These are phyloP conservation scores for Apocheima hispidaria DNA, from an alignment of 2,888 invertebrate genomes.

Conservation along the genomic window DNA sequence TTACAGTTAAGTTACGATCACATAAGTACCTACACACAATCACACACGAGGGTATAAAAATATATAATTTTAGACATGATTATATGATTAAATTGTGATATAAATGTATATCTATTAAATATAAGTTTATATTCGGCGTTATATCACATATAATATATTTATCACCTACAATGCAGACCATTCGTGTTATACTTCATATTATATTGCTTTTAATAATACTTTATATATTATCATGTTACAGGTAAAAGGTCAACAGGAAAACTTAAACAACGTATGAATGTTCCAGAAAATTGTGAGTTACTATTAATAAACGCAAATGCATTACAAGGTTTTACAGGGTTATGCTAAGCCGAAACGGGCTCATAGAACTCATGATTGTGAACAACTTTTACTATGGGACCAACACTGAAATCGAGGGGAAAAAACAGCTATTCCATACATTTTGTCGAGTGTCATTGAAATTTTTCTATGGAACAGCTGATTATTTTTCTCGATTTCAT, in stretches of 20 bases:
- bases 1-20: constrained; percentile 28
- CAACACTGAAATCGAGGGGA: too few species aligned
- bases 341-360: too few species aligned
- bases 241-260: constrained; percentile 17
- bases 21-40: constrained; percentile 21
- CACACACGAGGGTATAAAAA: constrained; percentile 29
- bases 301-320: too few species aligned
- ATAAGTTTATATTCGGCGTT: constrained; percentile 7
- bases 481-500: too few species aligned
- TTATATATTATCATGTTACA: background rate
- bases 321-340: too few species aligned
- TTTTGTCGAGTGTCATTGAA: too few species aligned
- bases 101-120: background rate
- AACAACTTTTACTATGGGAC: too few species aligned
- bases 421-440: too few species aligned
- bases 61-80: constrained; percentile 4
- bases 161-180: constrained; percentile 21
- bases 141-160: constrained; percentile 19
- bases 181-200: background rate
- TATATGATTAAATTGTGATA: constrained; percentile 4
- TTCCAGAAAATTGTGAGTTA: background rate
- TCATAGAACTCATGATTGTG: too few species aligned
- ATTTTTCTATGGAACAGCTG: too few species aligned
- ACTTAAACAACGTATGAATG: background rate
- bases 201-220: constrained; percentile 17